Percentiles rank a stretch among this genome's conserved stretches.
Conservation (phyloP, 1,140 invertebrate genomes). For the Chelonus insularis region DNA sequence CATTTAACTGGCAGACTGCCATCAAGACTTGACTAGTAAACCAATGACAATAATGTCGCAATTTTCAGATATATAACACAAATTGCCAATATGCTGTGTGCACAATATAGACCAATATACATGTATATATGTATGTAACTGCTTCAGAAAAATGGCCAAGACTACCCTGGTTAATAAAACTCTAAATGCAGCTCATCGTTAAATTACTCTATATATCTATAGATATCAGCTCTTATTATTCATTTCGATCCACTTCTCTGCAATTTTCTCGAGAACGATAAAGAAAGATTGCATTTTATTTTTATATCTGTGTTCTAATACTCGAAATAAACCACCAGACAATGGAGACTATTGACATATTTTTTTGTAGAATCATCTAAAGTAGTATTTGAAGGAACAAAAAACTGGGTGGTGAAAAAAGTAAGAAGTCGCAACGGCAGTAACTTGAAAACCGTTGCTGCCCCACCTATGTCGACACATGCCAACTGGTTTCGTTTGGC, state of each 20-base stretch:
- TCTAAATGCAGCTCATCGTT: conserved; percentile 31
- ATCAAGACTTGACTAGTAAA: conserved; percentile 47
- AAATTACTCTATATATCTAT: neutral
- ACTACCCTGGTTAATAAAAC: conserved; percentile 51
- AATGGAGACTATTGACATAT: neutral
- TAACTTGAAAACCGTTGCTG: conserved; percentile 41
- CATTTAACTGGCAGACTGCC: conserved; percentile 48
- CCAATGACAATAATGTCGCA: conserved; percentile 50
- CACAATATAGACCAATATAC: conserved; percentile 3
- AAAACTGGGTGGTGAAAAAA: neutral
- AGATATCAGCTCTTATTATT: neutral
- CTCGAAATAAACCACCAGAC: neutral
- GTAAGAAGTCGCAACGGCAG: conserved; percentile 16
- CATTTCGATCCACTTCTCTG: conserved; percentile 10
- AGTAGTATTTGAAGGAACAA: neutral
- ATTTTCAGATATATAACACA: conserved; percentile 36
- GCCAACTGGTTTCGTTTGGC: conserved; percentile 35
- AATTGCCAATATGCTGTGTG: conserved; percentile 56
- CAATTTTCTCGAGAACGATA: conserved; percentile 17
- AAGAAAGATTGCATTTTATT: neutral
- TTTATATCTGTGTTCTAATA: neutral
- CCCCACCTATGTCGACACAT: conserved; percentile 37
- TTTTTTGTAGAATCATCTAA: too few species aligned
- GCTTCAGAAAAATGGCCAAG: conserved; percentile 41
- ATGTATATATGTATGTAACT: conserved; percentile 51